These are phyloP conservation scores for Molorchus minor DNA, from an alignment of 2,888 invertebrate genomes.

Conservation along the genomic window DNA sequence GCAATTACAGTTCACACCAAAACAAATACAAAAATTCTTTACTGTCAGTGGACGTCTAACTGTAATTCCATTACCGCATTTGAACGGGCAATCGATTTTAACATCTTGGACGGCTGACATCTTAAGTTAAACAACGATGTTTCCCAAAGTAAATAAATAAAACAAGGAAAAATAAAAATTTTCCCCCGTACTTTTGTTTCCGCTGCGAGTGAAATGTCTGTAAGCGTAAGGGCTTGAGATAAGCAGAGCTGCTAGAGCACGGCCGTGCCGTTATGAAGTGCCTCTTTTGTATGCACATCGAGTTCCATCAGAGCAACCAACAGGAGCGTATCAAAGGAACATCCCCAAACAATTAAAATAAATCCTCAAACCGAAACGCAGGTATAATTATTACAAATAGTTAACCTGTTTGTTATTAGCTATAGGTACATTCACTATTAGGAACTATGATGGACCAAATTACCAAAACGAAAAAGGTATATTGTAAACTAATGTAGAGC, in stretches of 20 bases:
- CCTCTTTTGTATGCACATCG: neutral
- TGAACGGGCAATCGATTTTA: slow-evolving; percentile 3
- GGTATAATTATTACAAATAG: too few species aligned
- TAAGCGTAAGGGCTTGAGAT: neutral
- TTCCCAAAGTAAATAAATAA: neutral
- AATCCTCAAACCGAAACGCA: too few species aligned
- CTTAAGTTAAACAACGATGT: neutral
- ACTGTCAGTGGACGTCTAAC: neutral
- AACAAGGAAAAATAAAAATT: neutral
- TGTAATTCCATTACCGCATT: slow-evolving; percentile 1
- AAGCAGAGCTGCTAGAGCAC: neutral
- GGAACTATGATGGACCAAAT: too few species aligned
- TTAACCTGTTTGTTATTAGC: too few species aligned
- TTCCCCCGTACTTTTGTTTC: neutral
- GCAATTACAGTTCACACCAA: too few species aligned
- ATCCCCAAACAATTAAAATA: too few species aligned
- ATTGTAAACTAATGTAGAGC: too few species aligned
- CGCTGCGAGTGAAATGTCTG: neutral
- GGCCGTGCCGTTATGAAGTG: neutral
- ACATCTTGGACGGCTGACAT: slow-evolving; percentile 2
- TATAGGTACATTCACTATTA: too few species aligned
- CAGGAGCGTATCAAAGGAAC: neutral
- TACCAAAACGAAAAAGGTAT: too few species aligned
- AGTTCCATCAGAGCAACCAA: neutral
- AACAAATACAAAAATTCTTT: neutral